Evolutionary conservation across 1,140 invertebrate species (phyloP), one percentile per base, ranked within the genome.

Genomic region (Popillia japonica): DNA sequence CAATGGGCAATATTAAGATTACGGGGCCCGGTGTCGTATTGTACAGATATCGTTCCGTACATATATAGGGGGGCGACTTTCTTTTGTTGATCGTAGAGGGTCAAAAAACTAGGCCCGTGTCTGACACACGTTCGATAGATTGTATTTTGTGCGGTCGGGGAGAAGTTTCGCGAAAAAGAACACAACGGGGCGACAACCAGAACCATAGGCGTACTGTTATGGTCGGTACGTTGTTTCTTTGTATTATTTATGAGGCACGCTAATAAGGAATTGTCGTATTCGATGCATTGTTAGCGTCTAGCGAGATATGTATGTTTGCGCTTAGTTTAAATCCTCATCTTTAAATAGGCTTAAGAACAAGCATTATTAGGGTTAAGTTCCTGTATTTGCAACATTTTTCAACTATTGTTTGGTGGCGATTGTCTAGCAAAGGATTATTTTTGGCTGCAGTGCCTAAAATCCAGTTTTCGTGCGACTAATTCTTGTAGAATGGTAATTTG

Each of bases 21-120:
- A 82, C 81, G 82, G 41, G 81, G 80, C 79, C 82, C 82, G 82
- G 82, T 84, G 83, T 81, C 68, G 77, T 80, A 79, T 81, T 79
- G 82, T 81, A 34, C 78, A 80, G 78, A 34, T 77, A 79, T 82
- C 80, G 78, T 80, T 76, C 81, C 81, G 79, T 76, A 74, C n/a
- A 74, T 55, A 55, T n/a, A n/a, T 81, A 79, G 79, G 81, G 80
- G 80, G 80, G 80, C 77, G 80, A 79, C 64, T 84, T 83, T 84
- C 83, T 85, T 84, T 83, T 84, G 82, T 85, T 83, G 80, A 72
- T 76, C 79, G 81, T 72, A 76, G 83, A 84, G 84, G 83, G 84
- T 83, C 82, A 84, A 85, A 85, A 84, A 85, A 83, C 82, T 79
- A 82, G 83, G 74, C 84, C 83, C 83, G 83, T 84, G 84, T 79